phyloP scores from a whole-genome alignment of 1,140 invertebrate species.

The Meloidogyne hapla region DNA sequence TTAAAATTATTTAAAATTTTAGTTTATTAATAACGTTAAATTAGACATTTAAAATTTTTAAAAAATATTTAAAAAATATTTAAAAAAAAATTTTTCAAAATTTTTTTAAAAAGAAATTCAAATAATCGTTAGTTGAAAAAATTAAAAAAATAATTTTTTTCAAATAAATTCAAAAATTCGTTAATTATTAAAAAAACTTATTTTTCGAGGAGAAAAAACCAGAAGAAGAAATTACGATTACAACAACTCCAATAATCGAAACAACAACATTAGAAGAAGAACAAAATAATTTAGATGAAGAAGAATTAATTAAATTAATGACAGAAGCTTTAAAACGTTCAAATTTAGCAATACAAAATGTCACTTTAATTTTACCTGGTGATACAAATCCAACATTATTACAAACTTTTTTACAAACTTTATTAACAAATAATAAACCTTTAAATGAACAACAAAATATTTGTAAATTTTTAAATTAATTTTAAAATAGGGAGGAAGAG shows the following conservation, averaged over 20 bases:
- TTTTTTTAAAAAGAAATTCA: too few relatives aligned
- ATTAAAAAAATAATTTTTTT: too few relatives aligned
- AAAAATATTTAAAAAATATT: neutral
- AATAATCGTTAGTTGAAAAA: too few relatives aligned
- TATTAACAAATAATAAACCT: neutral
- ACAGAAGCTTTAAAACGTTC: slow-evolving; percentile 14
- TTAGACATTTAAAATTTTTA: too few relatives aligned
- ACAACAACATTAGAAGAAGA: neutral
- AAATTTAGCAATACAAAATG: slow-evolving; percentile 32
- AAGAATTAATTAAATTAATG: slow-evolving; percentile 7
- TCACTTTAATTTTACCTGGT: slow-evolving; percentile 29
- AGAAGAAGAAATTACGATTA: neutral
- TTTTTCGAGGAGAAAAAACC: neutral
- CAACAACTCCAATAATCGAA: neutral
- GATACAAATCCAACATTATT: neutral
- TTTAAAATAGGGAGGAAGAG: too few relatives aligned
- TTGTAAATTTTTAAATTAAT: too few relatives aligned
- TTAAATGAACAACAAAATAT: neutral
- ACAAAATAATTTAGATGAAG: slow-evolving; percentile 1
- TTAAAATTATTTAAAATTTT: neutral
- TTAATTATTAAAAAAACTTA: too few relatives aligned
- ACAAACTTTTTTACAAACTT: slow-evolving; percentile 9
- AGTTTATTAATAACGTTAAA: too few relatives aligned
- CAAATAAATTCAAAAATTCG: too few relatives aligned
- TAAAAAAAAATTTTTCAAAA: neutral